Conservation (phyloP, 2,888 invertebrate species). For the Ornithoptera alexandrae region DNA sequence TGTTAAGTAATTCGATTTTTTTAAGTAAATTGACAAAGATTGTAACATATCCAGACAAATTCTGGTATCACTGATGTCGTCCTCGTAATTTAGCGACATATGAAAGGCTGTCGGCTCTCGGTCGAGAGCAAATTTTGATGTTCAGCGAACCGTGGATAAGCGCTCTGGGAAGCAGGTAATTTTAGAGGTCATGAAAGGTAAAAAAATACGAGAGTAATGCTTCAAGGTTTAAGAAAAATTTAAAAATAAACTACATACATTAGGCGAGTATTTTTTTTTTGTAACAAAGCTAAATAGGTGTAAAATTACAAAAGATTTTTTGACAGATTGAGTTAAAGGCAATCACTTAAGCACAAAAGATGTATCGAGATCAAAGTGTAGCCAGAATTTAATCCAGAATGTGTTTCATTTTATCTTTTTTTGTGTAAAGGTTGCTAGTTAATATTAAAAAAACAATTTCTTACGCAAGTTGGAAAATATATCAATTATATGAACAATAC, state of each 20-base stretch:
- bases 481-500: too few species aligned
- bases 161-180: conserved; percentile 23
- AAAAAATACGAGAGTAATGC: conserved; percentile 9
- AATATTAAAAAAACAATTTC: too few species aligned
- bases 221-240: conserved; percentile 16
- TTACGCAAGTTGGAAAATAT: too few species aligned
- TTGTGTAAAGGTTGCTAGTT: too few species aligned
- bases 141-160: conserved; percentile 40
- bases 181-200: conserved; percentile 28
- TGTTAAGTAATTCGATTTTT: background rate
- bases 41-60: conserved; percentile 4
- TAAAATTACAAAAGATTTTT: too few species aligned
- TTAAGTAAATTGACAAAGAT: background rate
- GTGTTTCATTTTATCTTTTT: too few species aligned
- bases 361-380: too few species aligned
- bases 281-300: background rate
- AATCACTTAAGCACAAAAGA: too few species aligned
- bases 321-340: too few species aligned
- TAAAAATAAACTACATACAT: too few species aligned
- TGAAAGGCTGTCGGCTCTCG: conserved; percentile 33
- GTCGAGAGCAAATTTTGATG: conserved; percentile 39
- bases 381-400: too few species aligned
- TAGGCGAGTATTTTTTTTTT: too few species aligned
- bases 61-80: conserved; percentile 2
- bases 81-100: conserved; percentile 36